A percentile compares a stretch with the other conserved stretches of the same genome.
Conservation (phyloP, 2,797 vertebrate genomes). For the Potorous gilbertii region DNA sequence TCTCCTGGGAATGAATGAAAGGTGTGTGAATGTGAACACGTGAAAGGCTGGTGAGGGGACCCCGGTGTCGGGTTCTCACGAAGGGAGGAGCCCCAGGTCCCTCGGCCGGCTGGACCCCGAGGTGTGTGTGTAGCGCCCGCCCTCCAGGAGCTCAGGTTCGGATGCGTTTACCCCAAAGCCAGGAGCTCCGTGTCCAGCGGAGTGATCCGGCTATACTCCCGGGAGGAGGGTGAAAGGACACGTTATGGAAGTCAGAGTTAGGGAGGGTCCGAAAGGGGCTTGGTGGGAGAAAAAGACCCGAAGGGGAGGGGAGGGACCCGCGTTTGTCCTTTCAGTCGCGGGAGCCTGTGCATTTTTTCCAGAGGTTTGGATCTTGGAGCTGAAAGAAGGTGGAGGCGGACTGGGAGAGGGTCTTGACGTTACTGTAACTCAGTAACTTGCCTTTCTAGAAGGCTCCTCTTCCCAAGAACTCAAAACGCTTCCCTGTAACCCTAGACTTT, state of each 20-base stretch:
- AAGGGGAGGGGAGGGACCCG: background rate
- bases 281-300: background rate
- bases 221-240: background rate
- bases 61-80: background rate
- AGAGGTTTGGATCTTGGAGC: background rate
- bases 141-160: background rate
- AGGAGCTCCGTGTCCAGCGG: background rate
- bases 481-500: background rate
- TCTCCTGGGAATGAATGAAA: background rate
- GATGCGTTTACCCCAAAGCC: too few species aligned
- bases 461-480: background rate
- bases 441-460: background rate
- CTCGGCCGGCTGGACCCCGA: background rate
- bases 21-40: background rate
- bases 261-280: background rate
- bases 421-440: background rate
- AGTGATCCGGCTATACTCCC: background rate
- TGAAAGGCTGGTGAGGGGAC: background rate
- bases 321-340: background rate
- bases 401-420: background rate
- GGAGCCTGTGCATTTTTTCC: background rate
- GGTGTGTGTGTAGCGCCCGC: too few species aligned
- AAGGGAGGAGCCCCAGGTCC: background rate
- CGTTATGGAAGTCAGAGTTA: background rate
- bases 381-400: background rate